Base-by-base conservation (phyloP, 2,888 invertebrate genomes). In the Cetonia aurata region DNA sequence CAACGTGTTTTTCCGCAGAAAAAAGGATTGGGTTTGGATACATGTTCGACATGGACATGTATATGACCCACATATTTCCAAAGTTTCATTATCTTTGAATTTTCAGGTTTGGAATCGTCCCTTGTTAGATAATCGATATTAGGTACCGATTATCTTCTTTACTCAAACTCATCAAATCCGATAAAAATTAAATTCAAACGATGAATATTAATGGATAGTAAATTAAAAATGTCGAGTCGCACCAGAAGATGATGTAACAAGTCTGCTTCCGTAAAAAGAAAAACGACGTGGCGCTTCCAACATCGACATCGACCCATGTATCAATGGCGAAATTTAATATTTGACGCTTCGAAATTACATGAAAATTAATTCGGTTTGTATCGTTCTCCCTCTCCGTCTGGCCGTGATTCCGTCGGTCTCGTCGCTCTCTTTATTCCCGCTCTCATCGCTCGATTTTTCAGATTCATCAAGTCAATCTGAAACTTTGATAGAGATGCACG, bases 381-480 rank as follows among this genome's bases (percentile, higher is more conserved):
- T 13, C 12, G 19, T 31, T n/a, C 25, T 60, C 48, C 37, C 25
- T 6, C 31, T 60, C 44, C n/a, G 1, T 46, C 46, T 25, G 31
- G 44, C n/a, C 15, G 17, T 25, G 19, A 8, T 60, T 10, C 6
- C 8, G 37, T n/a, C 60, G 25, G n/a, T 13, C 12, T 60, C 60
- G 48, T 6, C 48, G 60, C 9, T 17, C 48, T 62, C 62, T 62
- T 48, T 56, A 37, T 56, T 48, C 62, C 15, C 13, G 33, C 48
- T 25, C 15, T 50, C 48, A 62, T 48, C n/a, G 57, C 46, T 50
- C 55, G 66, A 73, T 73, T 73, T 73, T 73, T 73, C 73, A 70
- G 71, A 73, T 72, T 74, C 73, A 71, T 73, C 73, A 75, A 74
- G 71, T 72, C 75, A 72, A 75, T 75, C 75, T 74, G 71, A 75